Percentiles rank a stretch among this genome's conserved stretches.
Conservation (phyloP, 2,113 vertebrate genomes). For the Tyrannus savana region DNA sequence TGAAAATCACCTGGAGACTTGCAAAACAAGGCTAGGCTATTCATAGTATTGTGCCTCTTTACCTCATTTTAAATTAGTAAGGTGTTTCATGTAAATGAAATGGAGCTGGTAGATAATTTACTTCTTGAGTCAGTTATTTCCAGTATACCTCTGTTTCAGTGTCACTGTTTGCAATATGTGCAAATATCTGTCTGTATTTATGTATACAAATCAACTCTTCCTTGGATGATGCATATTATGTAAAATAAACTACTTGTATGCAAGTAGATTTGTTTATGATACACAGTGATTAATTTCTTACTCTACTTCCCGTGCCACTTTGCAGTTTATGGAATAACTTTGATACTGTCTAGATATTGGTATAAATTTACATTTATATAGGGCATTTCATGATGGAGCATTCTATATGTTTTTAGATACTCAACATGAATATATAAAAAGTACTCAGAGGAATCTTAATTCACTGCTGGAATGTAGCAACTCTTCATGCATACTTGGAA, state of each 20-base stretch:
- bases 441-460: not conserved
- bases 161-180: not conserved
- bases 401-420: not conserved
- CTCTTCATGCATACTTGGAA: fast-evolving
- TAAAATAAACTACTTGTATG: not conserved
- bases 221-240: not conserved
- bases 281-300: not conserved
- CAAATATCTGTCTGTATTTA: not conserved
- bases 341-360: not conserved
- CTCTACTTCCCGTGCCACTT: not conserved
- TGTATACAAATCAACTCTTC: not conserved
- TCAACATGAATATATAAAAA: not conserved
- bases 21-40: not conserved
- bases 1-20: not conserved
- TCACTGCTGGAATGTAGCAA: not conserved
- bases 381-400: not conserved
- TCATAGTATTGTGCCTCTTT: not conserved
- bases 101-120: not conserved
- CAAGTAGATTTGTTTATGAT: not conserved
- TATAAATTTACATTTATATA: not conserved
- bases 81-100: not conserved
- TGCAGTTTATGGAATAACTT: not conserved
- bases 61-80: not conserved
- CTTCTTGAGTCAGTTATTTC: not conserved
- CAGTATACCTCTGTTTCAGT: not conserved